A percentile compares a stretch with the other conserved stretches of the same genome.
Conservation (phyloP, 2,113 vertebrate genomes). For the Jacana jacana region DNA sequence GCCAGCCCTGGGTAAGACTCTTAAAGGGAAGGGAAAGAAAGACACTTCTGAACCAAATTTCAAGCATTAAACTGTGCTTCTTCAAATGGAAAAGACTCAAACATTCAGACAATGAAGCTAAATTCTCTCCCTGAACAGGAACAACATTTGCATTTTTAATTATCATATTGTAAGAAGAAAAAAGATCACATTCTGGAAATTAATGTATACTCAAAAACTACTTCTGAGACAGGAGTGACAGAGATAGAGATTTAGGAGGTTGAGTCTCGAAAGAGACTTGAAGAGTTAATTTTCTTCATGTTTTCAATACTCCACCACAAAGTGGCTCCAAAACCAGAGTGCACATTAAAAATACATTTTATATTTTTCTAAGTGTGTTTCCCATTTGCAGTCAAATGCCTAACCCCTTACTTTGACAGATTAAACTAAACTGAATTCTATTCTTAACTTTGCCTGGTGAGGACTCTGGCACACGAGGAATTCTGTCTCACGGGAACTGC, state of each 20-base stretch:
- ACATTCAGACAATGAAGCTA: not conserved
- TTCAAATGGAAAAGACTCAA: not conserved
- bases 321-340: not conserved
- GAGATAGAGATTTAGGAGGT: not conserved
- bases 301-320: not conserved
- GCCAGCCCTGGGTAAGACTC: not conserved
- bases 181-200: not conserved
- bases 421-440: not conserved
- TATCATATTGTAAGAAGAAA: not conserved
- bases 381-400: not conserved
- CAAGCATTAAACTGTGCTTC: not conserved
- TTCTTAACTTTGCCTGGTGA: not conserved
- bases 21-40: not conserved
- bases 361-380: not conserved
- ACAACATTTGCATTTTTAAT: not conserved
- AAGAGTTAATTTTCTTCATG: not conserved
- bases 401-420: not conserved
- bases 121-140: not conserved
- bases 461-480: not conserved
- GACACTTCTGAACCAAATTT: not conserved
- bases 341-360: not conserved
- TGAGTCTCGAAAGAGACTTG: not conserved
- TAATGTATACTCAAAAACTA: not conserved
- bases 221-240: not conserved
- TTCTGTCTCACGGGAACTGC: not conserved